Evolutionary conservation across 2,888 invertebrate species (phyloP).

Genomic region (Meliscaeva auricollis): DNA sequence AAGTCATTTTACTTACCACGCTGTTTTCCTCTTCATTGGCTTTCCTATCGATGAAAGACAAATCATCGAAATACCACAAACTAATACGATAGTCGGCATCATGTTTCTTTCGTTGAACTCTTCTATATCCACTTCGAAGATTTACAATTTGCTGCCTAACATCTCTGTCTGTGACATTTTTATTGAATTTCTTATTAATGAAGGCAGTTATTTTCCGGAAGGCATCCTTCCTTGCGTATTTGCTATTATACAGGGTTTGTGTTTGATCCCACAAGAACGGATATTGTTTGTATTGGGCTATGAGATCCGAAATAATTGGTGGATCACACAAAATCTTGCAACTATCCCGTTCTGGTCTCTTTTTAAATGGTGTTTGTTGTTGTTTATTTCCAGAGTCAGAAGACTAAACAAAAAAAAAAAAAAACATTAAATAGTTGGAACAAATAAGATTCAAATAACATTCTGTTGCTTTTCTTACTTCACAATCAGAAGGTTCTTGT

Average conservation of each 20-base stretch:
- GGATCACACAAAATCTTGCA: slow-evolving; percentile 44
- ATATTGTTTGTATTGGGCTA: slow-evolving; percentile 58
- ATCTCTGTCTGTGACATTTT: slow-evolving; percentile 50
- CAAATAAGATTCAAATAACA: not conserved
- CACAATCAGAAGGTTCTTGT: slow-evolving; percentile 27
- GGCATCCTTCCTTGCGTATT: slow-evolving; percentile 48
- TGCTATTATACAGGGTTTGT: slow-evolving; percentile 37
- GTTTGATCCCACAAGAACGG: slow-evolving; percentile 56
- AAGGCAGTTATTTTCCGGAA: slow-evolving; percentile 38
- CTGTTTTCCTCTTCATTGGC: slow-evolving; percentile 25
- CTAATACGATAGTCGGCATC: slow-evolving; percentile 38
- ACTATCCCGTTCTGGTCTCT: slow-evolving; percentile 17
- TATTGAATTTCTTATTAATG: slow-evolving; percentile 48
- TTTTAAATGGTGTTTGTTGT: not conserved
- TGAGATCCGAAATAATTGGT: slow-evolving; percentile 50
- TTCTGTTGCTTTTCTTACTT: not conserved
- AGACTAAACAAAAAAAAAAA: slow-evolving; percentile 29
- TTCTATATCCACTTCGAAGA: slow-evolving; percentile 53
- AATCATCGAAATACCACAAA: slow-evolving; percentile 58
- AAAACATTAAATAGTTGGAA: not conserved
- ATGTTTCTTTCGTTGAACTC: slow-evolving; percentile 49
- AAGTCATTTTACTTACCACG: slow-evolving; percentile 47
- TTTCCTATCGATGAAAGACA: slow-evolving; percentile 61
- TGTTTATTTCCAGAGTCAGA: slow-evolving; percentile 28
- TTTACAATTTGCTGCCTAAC: slow-evolving; percentile 48